Evolutionary conservation across 2,797 vertebrate genomes (phyloP).

Genomic region (Cossypha niveicapilla): DNA sequence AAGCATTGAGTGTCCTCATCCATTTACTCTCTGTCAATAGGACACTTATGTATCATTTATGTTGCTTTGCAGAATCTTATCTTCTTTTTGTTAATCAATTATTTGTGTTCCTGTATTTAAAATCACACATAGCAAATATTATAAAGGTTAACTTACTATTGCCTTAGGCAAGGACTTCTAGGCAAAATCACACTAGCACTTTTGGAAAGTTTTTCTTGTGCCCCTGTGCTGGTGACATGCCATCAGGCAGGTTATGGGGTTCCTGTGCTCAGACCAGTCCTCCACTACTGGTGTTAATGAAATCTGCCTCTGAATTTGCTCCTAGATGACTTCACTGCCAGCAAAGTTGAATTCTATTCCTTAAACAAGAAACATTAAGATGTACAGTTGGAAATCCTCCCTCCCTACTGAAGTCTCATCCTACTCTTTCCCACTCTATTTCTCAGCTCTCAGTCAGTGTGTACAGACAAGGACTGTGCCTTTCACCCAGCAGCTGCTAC

Average conservation of each 20-base stretch:
- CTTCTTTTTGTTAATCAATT: not conserved
- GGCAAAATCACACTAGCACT: not conserved
- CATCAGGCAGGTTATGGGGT: not conserved
- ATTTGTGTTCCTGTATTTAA: not conserved
- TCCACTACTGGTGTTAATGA: not conserved
- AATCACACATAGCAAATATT: not conserved
- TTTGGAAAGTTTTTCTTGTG: not conserved
- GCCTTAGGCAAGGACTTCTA: not conserved
- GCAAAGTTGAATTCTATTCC: not conserved
- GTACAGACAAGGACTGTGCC: not conserved
- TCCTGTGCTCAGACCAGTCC: not conserved
- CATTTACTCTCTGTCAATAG: not conserved
- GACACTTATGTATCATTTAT: rapidly evolving
- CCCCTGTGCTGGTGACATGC: rapidly evolving
- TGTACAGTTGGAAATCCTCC: not conserved
- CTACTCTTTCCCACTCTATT: not conserved
- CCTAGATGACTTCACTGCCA: not conserved
- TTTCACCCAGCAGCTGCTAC: not conserved
- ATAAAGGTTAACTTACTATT: not conserved
- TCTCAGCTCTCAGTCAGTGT: not conserved
- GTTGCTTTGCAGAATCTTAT: not conserved
- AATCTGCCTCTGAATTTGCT: not conserved
- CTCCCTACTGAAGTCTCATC: not conserved
- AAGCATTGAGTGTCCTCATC: not conserved
- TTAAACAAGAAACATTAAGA: not conserved